phyloP scores from a whole-genome alignment of 2,797 vertebrate genomes.

The Macroramphosus scolopax region DNA sequence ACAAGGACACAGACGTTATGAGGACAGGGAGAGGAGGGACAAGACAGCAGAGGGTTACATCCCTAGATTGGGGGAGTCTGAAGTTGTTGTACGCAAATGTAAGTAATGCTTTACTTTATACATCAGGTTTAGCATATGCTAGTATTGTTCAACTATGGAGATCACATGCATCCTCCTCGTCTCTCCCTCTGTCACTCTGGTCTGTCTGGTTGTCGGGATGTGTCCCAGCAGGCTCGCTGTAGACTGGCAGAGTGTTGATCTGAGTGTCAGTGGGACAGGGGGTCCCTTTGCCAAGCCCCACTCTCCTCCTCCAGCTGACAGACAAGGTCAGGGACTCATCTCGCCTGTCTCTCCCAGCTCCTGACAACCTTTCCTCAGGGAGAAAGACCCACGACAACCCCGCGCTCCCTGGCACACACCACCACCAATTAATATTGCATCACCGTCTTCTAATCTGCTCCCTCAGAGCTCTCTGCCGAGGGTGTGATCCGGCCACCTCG shows the following conservation, averaged over 20 bases:
- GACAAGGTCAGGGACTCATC: slow-evolving; percentile 79
- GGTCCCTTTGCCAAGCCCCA: slow-evolving; percentile 60
- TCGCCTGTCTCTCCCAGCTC: slow-evolving; percentile 65
- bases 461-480: slow-evolving; percentile 32
- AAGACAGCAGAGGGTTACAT: no score
- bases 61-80: no score
- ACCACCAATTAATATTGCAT: slow-evolving; percentile 83
- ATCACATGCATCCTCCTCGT: slow-evolving; percentile 13
- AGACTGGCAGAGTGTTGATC: slow-evolving; percentile 72
- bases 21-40: no score
- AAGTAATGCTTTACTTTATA: no score
- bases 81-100: no score
- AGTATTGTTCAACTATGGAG: slow-evolving; percentile 2
- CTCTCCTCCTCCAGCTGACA: slow-evolving; percentile 71
- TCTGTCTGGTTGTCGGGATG: slow-evolving; percentile 29
- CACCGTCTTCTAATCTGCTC: slow-evolving; percentile 69
- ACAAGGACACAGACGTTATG: no score
- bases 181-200: slow-evolving; percentile 26
- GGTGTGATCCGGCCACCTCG: slow-evolving; percentile 43
- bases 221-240: slow-evolving; percentile 61
- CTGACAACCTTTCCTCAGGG: slow-evolving; percentile 80
- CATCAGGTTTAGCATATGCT: no score
- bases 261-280: slow-evolving; percentile 64
- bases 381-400: slow-evolving; percentile 64
- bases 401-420: slow-evolving; percentile 62